phyloP scores from a whole-genome alignment of 1,140 invertebrate genomes.

The Zaprionus vittiger region DNA sequence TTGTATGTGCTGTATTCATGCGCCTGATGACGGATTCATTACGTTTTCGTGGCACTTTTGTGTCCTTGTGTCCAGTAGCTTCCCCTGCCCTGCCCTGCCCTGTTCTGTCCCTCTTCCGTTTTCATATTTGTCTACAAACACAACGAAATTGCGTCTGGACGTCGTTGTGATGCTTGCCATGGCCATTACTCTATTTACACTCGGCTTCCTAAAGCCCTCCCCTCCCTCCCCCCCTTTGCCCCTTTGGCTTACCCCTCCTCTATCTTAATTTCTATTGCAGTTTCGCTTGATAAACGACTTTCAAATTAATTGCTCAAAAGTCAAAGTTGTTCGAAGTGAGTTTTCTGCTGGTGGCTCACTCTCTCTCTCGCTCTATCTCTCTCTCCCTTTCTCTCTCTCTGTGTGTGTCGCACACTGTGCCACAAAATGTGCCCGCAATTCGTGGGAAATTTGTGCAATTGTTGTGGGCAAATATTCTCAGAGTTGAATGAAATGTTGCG shows the following conservation, averaged over 20 bases:
- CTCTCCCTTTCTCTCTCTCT: too few species aligned
- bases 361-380: not conserved
- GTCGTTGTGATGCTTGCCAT: slow-evolving; percentile 1
- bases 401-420: not conserved
- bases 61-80: slow-evolving; percentile 11
- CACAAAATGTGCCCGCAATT: not conserved
- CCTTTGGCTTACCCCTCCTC: not conserved
- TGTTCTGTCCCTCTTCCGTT: not conserved
- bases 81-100: not conserved
- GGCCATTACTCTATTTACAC: slow-evolving; percentile 35
- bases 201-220: not conserved
- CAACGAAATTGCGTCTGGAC: slow-evolving; percentile 8
- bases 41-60: slow-evolving; percentile 23
- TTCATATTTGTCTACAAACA: slow-evolving; percentile 33
- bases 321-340: slow-evolving; percentile 21
- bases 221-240: not conserved
- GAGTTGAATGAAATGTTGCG: not conserved
- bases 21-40: slow-evolving; percentile 27
- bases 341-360: not conserved
- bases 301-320: slow-evolving; percentile 48
- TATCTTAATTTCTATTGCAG: not conserved
- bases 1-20: not conserved
- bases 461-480: not conserved
- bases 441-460: not conserved
- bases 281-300: slow-evolving; percentile 24